These are phyloP conservation scores for Rotaria socialis DNA, from an alignment of 2,888 invertebrate species.

Conservation along the genomic window DNA sequence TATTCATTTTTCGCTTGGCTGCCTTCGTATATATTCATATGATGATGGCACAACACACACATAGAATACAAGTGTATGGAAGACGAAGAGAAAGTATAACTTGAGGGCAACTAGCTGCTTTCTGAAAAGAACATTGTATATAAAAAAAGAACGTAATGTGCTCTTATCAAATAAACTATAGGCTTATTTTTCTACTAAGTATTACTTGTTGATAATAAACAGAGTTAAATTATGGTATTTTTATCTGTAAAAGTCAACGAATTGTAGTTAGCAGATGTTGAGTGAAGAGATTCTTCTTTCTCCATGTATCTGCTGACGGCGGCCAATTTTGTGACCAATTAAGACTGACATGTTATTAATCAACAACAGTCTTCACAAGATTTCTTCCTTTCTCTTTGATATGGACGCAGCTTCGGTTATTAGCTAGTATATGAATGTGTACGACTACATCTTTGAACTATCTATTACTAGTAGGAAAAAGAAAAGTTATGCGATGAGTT, in stretches of 20 bases:
- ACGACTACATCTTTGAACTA: neutral
- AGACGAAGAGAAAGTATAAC: neutral
- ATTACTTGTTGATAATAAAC: neutral
- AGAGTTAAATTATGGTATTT: neutral
- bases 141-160: too few relatives aligned
- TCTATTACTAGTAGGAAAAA: neutral
- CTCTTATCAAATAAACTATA: neutral
- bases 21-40: neutral
- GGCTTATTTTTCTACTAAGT: neutral
- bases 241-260: neutral
- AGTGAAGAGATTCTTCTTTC: neutral
- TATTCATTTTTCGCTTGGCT: conserved; percentile 8
- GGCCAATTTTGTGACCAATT: neutral
- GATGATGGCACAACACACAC: neutral
- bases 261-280: neutral
- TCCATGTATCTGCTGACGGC: neutral
- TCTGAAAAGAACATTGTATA: neutral
- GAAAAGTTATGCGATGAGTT: neutral
- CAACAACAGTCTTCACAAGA: neutral
- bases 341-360: conserved; percentile 26
- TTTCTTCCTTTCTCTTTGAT: neutral
- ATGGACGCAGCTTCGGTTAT: neutral
- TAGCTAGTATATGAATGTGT: neutral
- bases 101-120: neutral
- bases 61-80: conserved; percentile 23